Base-by-base conservation (phyloP, 1,140 invertebrate species). In the Bombus confusus region DNA sequence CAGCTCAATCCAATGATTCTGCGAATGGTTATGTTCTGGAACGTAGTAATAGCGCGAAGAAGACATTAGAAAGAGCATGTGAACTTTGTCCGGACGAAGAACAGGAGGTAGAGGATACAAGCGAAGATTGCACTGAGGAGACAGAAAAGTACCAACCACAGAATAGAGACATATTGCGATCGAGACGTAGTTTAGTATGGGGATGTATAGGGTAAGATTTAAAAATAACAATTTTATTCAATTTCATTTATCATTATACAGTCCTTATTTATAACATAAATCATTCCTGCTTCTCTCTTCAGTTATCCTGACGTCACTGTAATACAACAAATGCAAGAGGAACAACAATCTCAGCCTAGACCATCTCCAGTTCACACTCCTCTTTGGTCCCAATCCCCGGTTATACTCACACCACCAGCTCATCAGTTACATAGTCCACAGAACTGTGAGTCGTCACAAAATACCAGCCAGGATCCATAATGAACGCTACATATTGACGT, bases 1-100 rank as follows among this genome's bases (percentile, higher is more conserved):
- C 98, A 9, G 97, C 98, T 2, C 97, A 98, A 91, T 99, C 98
- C 22, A 99, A 99, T 95, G 99, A 99, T 93, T 98, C 98, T 31
- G 98, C 98, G 15, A 99, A 98, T 94, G 98, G 98, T 75, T 99
- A 99, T 93, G 99, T 98, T 95, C 95, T 99, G 68, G 98, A 99
- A 93, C 96, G 99, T 80, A 99, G 98, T 80, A 98, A 98, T 91
- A 99, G 98, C 88, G 99, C 99, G 0, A 97, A 98, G 80, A 97
- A 98, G 92, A 99, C 98, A 0, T 95, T 99, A 64, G 97, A 98
- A 87, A 97, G 97, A 93, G 98, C 98, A 4, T 96, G 96, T 80
- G 97, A 98, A 93, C 95, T 98, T 4, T 97, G 97, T 91, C 97
- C 98, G 10, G 97, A 98, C 88, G 97, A 97, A 90, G 97, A 98